These are phyloP conservation scores for Drosophila percnosoma DNA, from an alignment of 2,888 invertebrate genomes.

Conservation along the genomic window DNA sequence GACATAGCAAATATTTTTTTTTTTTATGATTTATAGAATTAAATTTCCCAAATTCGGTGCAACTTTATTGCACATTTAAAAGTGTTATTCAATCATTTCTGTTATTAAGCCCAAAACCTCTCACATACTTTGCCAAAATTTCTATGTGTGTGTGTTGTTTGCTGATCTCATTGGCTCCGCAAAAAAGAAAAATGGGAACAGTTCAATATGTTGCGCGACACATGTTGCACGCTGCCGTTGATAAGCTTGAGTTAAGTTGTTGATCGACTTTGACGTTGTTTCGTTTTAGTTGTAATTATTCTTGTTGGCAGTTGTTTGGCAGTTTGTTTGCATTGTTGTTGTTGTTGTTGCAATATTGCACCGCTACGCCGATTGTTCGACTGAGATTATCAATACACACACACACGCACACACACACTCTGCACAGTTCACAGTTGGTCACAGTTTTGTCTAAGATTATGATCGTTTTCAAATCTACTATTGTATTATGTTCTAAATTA, in stretches of 20 bases:
- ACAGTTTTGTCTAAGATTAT: constrained; percentile 29
- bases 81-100: not conserved
- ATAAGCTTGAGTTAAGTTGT: constrained; percentile 13
- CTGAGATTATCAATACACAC: constrained; percentile 11
- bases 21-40: not conserved
- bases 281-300: constrained; percentile 6
- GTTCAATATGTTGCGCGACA: constrained; percentile 51
- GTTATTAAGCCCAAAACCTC: not conserved
- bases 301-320: constrained; percentile 4
- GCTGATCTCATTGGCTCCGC: constrained; percentile 59
- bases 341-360: constrained; percentile 39
- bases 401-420: not conserved
- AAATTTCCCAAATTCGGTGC: not conserved
- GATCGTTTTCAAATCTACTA: constrained; percentile 20
- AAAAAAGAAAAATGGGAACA: not conserved
- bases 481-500: constrained; percentile 11
- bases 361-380: constrained; percentile 31
- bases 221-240: constrained; percentile 46
- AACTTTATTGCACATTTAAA: not conserved
- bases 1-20: constrained; percentile 34
- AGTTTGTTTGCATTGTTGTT: not conserved
- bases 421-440: constrained; percentile 21
- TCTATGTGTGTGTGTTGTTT: constrained; percentile 9
- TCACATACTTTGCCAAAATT: constrained; percentile 37
- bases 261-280: not conserved